Base-by-base conservation (phyloP, 2,113 vertebrate species). In the Pipra filicauda region DNA sequence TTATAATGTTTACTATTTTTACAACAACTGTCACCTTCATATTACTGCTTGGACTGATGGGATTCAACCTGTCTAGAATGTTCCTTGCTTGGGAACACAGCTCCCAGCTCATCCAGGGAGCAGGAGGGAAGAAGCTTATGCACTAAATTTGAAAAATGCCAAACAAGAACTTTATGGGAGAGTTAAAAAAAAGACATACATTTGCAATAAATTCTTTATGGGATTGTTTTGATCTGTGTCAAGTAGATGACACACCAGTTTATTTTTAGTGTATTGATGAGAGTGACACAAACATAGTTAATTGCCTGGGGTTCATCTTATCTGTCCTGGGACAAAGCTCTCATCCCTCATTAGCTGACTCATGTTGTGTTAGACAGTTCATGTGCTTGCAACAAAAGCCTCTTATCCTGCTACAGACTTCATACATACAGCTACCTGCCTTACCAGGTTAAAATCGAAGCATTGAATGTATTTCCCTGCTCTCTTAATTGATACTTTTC, bases 291-390 rank as follows among this genome's bases (percentile, higher is more conserved):
- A 81, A 44, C 46, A 67, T 22, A 58, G 23, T 46, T 81, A 81
- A 78, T 80, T 78, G 88, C 72, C 31, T 67, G n/a, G 23, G 78
- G 86, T 52, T 59, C n/a, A 44, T 33, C 33, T 84, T 91, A 41
- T 48, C 80, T 85, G 70, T 91, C 46, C 76, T 35, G 54, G 44
- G 44, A 46, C 89, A 62, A 86, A 67, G 57, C 48, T 84, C 86
- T 78, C 54, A 78, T 81, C 65, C 44, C 52, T 86, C 69, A 33
- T 91, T 93, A 92, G 26, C 76, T 91, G 88, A 83, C 79, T 94
- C 49, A 48, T 41, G 46, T 73, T 54, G n/a, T 79, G 39, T 67
- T 92, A 82, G 12, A 66, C 22, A 57, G 64, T 69, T 76, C 65
- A 49, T 4, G 15, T 72, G 35, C 76, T 81, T 48, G 24, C 46